Evolutionary conservation across 2,113 vertebrate species (phyloP), one percentile per base, ranked within the genome.

Genomic region (Chaenocephalus aceratus): DNA sequence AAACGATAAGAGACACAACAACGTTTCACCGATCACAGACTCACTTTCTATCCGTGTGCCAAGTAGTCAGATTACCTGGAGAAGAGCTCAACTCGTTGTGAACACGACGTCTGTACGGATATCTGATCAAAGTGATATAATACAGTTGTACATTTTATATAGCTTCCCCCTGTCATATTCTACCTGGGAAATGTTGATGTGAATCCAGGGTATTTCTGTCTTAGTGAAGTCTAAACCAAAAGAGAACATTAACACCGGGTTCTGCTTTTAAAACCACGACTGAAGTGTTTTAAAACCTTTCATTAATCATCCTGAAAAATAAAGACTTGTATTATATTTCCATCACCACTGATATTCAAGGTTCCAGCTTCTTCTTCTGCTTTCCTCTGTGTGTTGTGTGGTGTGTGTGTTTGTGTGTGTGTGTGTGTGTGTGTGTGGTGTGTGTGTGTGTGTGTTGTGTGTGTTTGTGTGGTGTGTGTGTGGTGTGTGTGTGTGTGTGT

Each of bases 261-360:
- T 79, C 79, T 64, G 61, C 79, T 64, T 73, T 79, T 78, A 76
- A 82, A 80, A 85, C 75, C 49, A 67, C 5, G 34, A 69, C 81
- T 61, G 79, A 72, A 54, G 14, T 64, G 75, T 85, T 85, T 79
- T 53, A 77, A 87, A 87, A 54, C 63, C 82, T 71, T 41, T 61
- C 80, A 87, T 91, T 90, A 89, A 90, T 88, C 78, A 88, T n/a
- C 72, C 76, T 74, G 85, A n/a, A 71, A 88, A 90, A 92, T 84
- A 87, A 92, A 83, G 75, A 67, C 67, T 86, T 75, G 23, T 51
- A 85, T 84, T 82, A 84, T 83, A 75, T 69, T 71, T 86, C 79
- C 79, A 90, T 86, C 83, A 80, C 63, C 44, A 5, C 58, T 84
- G 82, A 82, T 88, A 82, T 59, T 88, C 80, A 86, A 90, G 67